Percentiles rank a stretch among this genome's conserved stretches.
These are phyloP conservation scores for Labeo catla DNA, from an alignment of 2,113 vertebrate genomes.

Conservation along the genomic window DNA sequence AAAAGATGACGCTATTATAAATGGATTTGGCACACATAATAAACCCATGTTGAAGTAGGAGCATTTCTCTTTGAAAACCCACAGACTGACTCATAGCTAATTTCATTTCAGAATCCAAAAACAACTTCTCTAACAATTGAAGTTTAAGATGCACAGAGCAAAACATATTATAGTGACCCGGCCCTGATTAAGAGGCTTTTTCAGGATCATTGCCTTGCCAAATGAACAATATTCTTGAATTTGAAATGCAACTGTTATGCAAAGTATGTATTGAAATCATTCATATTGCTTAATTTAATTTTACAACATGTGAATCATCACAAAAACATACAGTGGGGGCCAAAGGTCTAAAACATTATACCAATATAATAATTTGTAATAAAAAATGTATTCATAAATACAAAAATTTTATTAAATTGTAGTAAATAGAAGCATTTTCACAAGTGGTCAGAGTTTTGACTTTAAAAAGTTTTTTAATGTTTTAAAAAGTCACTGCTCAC, in stretches of 20 bases:
- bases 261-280: background rate
- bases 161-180: background rate
- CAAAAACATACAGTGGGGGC: background rate
- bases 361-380: background rate
- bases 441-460: background rate
- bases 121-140: background rate
- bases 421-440: background rate
- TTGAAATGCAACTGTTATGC: background rate
- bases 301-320: background rate
- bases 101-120: constrained; percentile 4
- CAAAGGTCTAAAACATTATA: background rate
- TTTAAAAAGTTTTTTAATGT: too few species aligned
- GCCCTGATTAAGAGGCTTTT: background rate
- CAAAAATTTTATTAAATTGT: background rate
- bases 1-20: background rate
- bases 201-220: background rate
- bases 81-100: background rate
- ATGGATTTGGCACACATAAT: background rate
- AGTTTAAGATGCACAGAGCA: background rate
- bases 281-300: background rate
- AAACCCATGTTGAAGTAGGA: background rate
- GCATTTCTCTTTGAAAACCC: background rate
- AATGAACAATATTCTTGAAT: background rate
- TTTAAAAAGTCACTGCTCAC: too few species aligned
- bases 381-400: background rate